Evolutionary conservation across 2,113 vertebrate species (phyloP), one percentile per base, ranked within the genome.

Genomic region (Nothobranchius kuhntae): DNA sequence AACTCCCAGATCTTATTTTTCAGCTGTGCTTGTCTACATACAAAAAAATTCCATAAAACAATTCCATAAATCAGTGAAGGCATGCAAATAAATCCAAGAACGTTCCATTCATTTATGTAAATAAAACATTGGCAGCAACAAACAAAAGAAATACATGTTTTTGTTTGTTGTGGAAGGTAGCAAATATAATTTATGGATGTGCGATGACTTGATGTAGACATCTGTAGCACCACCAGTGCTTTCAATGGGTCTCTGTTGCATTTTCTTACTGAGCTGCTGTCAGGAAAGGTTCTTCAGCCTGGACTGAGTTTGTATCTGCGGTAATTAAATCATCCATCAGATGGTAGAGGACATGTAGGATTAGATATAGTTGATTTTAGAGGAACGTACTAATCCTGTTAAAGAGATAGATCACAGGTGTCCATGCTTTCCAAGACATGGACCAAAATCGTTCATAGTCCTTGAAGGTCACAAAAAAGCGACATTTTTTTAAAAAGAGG

Each of bases 1-100:
- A 40, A 30, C 46, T 56, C 80, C 60, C 55, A 71, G 81, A 65
- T 72, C 70, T 65, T 36, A 52, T 68, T 85, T 83, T 69, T 66
- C 57, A 30, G 62, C 57, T 44, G 4, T 36, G 48, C 55, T 13
- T 48, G 5, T 75, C 70, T 73, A 73, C 70, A 85, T 53, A 64
- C 57, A 38, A 13, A 6, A 70, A 36, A 14, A 53, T 57, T 46
- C 50, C n/a, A 65, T 52, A 45, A 69, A 79, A 24, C 51, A 50
- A 53, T 59, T 54, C n/a, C 61, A 66, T 56, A 44, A 53, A 51
- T 69, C 57, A 56, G 4, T 30, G 26, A 30, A 52, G 35, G 57
- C 36, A 24, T 13, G 65, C 55, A 55, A 50, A 56, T 58, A 64
- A 74, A 6, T 14, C 15, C 24, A 57, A 0, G 2, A 21, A 55